Evolutionary conservation across 2,888 invertebrate species (phyloP), one percentile per base, ranked within the genome.

Genomic region (Malacosoma neustria): DNA sequence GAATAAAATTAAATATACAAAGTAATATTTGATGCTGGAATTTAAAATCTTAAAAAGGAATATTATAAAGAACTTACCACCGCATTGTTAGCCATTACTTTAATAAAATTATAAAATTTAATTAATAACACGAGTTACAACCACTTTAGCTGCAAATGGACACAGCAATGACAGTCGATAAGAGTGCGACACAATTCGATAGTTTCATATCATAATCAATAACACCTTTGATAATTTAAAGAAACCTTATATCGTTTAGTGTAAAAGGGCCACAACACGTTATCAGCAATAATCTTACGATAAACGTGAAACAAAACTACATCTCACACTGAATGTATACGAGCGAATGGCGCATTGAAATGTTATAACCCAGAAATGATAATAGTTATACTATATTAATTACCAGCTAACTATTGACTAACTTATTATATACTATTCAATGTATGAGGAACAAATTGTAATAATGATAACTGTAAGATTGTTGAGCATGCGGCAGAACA

Each of bases 171-270:
- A 57, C 53, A 51, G 59, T 52, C 45, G 52, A 58, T 58, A 57
- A 57, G 41, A 33, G 36, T 37, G 31, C 36, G 31, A 49, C 42
- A 49, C 51, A 49, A 66, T 61, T 60, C 55, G 63, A 68, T 73
- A 56, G 66, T 58, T 57, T 53, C 41, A 56, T 66, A 61, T 61
- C 60, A 43, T 71, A 75, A 74, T 75, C 73, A 54, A 57, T 49
- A 47, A 22, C 22, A 3, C 22, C 22, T 22, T 3, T 22, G 22
- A 22, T 22, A 22, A 22, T 22, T 22, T 6, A 22, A 22, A 22
- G 22, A 2, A 4, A 22, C 9, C 22, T 9, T 22, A 7, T 22
- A 22, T 22, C 22, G 22, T 22, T 9, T 5, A 7, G 22, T 22
- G 9, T 22, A 22, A 22, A 22, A 22, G 22, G 22, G 22, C 9